These are phyloP conservation scores for Hozukius guyotensis DNA, from an alignment of 2,797 vertebrate genomes.

Conservation along the genomic window DNA sequence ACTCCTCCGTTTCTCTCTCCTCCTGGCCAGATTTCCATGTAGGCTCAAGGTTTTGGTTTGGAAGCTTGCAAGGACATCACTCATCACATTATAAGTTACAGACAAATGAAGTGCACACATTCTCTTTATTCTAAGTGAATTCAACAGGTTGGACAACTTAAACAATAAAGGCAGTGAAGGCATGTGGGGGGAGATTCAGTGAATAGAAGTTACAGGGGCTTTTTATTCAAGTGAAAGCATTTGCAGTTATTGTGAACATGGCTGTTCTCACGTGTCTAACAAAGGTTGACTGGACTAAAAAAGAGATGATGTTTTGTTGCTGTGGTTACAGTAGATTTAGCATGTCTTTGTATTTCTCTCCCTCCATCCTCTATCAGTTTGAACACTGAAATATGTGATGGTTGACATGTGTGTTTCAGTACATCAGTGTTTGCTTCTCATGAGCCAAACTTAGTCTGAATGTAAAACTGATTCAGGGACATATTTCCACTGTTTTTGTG, in stretches of 20 bases:
- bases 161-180: conserved; percentile 15
- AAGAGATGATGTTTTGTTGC: conserved; percentile 1
- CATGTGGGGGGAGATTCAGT: background rate
- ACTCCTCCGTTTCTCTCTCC: conserved; percentile 39
- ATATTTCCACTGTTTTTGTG: background rate
- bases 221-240: background rate
- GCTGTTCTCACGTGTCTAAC: background rate
- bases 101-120: conserved; percentile 28
- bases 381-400: background rate
- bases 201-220: background rate
- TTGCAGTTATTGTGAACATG: background rate
- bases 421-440: background rate
- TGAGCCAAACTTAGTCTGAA: background rate
- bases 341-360: background rate
- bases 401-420: background rate
- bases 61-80: conserved; percentile 22
- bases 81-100: conserved; percentile 49
- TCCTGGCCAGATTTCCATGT: conserved; percentile 13
- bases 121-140: conserved; percentile 16
- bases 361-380: background rate
- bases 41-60: conserved; percentile 33
- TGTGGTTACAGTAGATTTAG: conserved; percentile 12
- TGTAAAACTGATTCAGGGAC: background rate
- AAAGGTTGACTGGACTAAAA: conserved; percentile 7
- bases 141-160: background rate